phyloP scores from a whole-genome alignment of 1,140 invertebrate species.

The Littorina saxatilis region DNA sequence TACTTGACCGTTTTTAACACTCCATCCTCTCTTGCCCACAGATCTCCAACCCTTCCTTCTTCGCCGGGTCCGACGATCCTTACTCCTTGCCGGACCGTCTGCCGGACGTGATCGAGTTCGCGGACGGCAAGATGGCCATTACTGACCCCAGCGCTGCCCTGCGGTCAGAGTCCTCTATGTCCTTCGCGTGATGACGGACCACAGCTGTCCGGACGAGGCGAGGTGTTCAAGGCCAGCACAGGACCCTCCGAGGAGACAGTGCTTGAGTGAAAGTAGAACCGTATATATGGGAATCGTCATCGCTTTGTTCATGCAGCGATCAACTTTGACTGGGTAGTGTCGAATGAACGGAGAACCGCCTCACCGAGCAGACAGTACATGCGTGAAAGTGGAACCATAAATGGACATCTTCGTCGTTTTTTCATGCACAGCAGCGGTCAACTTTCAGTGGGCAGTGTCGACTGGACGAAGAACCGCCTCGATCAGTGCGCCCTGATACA shows the following conservation, averaged over 20 bases:
- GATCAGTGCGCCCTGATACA: too few relatives aligned
- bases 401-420: neutral
- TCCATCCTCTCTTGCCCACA: constrained; percentile 30
- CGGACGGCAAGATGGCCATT: constrained; percentile 35
- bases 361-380: neutral
- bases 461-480: too few relatives aligned
- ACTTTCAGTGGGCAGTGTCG: too few relatives aligned
- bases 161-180: constrained; percentile 1
- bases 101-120: constrained; percentile 54
- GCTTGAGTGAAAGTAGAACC: neutral
- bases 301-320: neutral
- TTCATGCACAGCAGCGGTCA: too few relatives aligned
- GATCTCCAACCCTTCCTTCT: constrained; percentile 51
- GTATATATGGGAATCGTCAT: too few relatives aligned
- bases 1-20: too few relatives aligned
- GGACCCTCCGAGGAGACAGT: neutral
- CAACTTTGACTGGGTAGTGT: neutral
- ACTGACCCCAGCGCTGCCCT: neutral
- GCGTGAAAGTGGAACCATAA: neutral
- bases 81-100: constrained; percentile 56
- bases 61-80: constrained; percentile 51
- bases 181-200: neutral
- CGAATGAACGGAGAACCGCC: neutral
- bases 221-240: neutral
- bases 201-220: neutral